Conservation (phyloP, 2,888 invertebrate species). For the Pinctada fucata region DNA sequence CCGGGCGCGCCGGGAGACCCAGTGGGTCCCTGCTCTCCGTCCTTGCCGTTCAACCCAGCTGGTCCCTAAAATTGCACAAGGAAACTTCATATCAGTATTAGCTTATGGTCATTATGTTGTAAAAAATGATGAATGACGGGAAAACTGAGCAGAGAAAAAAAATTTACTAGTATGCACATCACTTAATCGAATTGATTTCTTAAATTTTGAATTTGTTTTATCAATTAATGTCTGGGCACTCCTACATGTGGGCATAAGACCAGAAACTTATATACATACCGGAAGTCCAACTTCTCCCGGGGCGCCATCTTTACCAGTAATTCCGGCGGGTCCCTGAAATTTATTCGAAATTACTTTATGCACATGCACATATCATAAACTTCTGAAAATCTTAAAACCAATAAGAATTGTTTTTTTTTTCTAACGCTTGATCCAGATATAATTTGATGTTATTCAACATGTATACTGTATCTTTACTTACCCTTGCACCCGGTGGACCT, state of each 20-base stretch:
- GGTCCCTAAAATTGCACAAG: conserved; percentile 54
- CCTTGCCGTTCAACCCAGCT: conserved; percentile 59
- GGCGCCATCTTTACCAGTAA: conserved; percentile 59
- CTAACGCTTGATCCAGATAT: neutral
- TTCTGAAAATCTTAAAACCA: no score
- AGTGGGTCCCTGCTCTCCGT: conserved; percentile 62
- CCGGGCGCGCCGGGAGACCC: conserved; percentile 63
- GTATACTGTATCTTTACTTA: conserved; percentile 41
- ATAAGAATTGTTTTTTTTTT: no score
- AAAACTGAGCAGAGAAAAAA: neutral
- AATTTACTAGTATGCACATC: neutral
- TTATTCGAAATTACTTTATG: no score
- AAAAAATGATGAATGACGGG: neutral
- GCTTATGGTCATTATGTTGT: neutral
- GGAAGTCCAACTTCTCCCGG: conserved; percentile 61
- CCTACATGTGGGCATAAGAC: no score
- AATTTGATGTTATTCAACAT: neutral
- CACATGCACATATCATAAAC: neutral
- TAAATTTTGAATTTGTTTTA: no score
- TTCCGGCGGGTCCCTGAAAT: conserved; percentile 66
- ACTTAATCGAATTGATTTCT: no score
- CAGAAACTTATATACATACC: no score
- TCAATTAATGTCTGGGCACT: no score
- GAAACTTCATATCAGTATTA: neutral
- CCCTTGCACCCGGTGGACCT: conserved; percentile 68